A percentile compares a stretch with the other conserved stretches of the same genome.
Conservation (phyloP, 2,888 invertebrate species). For the Coenonympha glycerion region DNA sequence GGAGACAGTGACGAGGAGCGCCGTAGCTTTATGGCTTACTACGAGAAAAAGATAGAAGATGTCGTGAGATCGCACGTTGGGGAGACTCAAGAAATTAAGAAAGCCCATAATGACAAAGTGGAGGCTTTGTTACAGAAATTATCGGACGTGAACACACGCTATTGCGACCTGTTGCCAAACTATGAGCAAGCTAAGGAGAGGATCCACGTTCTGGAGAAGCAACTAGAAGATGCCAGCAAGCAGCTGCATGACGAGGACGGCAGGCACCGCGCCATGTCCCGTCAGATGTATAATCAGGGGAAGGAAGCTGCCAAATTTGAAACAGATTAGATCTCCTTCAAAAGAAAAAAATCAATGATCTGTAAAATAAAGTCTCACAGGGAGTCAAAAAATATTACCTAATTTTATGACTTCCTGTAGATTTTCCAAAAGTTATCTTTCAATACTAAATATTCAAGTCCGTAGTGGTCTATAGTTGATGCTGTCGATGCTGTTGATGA, state of each 20-base stretch:
- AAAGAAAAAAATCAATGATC: background rate
- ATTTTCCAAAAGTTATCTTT: too few species aligned
- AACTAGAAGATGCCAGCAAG: slow-evolving; percentile 81
- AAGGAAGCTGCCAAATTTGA: slow-evolving; percentile 86
- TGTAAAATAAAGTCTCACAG: too few species aligned
- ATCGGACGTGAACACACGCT: slow-evolving; percentile 84
- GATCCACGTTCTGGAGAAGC: slow-evolving; percentile 81
- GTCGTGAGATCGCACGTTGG: slow-evolving; percentile 76
- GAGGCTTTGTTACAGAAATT: slow-evolving; percentile 83
- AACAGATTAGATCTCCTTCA: slow-evolving; percentile 70
- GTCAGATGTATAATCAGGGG: slow-evolving; percentile 89
- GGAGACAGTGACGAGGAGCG: slow-evolving; percentile 79
- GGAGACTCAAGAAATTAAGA: slow-evolving; percentile 85
- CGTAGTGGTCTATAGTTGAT: too few species aligned
- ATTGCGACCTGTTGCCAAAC: slow-evolving; percentile 85
- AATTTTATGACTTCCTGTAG: too few species aligned
- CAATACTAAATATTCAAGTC: too few species aligned
- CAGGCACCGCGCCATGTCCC: slow-evolving; percentile 84
- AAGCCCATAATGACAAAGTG: slow-evolving; percentile 86
- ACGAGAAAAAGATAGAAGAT: too few species aligned
- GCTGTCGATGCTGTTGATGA: too few species aligned
- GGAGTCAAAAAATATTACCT: too few species aligned
- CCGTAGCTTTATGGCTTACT: slow-evolving; percentile 80
- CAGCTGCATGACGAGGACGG: slow-evolving; percentile 83
- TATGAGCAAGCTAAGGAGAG: slow-evolving; percentile 83